Evolutionary conservation across 2,888 invertebrate species (phyloP), one percentile per base, ranked within the genome.

Genomic region (Spicauda simplicius): DNA sequence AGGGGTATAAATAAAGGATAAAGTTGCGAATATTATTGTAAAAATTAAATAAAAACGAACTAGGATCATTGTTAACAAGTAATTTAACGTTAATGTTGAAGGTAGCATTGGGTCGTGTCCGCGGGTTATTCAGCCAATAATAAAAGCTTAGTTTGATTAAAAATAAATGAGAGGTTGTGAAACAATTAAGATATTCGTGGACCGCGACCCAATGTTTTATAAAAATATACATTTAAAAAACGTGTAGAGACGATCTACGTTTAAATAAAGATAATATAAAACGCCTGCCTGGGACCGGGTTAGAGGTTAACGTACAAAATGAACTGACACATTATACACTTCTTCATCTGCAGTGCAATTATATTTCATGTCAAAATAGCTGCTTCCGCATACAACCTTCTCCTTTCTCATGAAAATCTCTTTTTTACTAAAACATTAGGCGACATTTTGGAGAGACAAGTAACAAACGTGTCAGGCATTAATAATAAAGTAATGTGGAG

Each of bases 141-240:
- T 86, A 86, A 84, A 83, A 88, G 80, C 84, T 85, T 84, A 84
- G 88, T 89, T 87, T 86, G 81, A 84, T 83, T 80, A 79, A 79
- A 80, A 82, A 80, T 82, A 85, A 84, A 80, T 77, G 76, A 76
- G 83, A 90, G 92, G 93, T 93, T 93, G 93, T 93, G 93, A 92
- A 87, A 84, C 83, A 78, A 84, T 85, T 73, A 85, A 80, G 79
- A 75, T 73, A 80, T 81, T 81, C 83, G 83, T 83, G 80, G 83
- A 81, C 77, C 75, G 84, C 85, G 86, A 86, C 80, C 79, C 86
- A 80, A 82, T 82, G 82, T 80, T 80, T 76, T 78, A 79, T 80
- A 86, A 90, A 87, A 50, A 83, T 84, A 84, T 85, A 86, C 80
- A 84, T 76, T 79, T 76, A 71, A 83, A 88, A 88, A 83, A 80